Conservation (phyloP, 2,797 vertebrate genomes). For the Leontopithecus rosalia region DNA sequence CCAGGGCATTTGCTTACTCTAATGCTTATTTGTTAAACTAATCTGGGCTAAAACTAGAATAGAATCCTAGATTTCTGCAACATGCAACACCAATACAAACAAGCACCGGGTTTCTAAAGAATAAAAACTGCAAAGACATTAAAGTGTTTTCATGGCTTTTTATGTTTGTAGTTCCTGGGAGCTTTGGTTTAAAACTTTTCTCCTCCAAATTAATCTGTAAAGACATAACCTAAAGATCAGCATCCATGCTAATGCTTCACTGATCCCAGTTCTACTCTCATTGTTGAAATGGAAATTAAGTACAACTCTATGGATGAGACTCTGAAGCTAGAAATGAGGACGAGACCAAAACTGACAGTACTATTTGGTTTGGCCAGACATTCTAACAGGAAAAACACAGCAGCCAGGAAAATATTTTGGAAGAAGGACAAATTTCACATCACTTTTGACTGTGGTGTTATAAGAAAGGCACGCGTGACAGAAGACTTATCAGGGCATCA, state of each 20-base stretch:
- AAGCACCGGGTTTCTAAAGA: constrained; percentile 74
- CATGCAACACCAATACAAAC: constrained; percentile 60
- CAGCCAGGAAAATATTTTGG: constrained; percentile 45
- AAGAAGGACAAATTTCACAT: constrained; percentile 47
- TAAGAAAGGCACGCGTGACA: constrained; percentile 28
- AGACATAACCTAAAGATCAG: neutral
- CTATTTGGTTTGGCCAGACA: constrained; percentile 50
- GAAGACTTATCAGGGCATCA: neutral
- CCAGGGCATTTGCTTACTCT: neutral
- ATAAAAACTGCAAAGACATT: constrained; percentile 56
- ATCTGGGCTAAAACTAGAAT: constrained; percentile 59
- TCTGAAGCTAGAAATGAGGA: constrained; percentile 29
- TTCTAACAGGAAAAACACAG: constrained; percentile 22
- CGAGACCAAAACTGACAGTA: neutral
- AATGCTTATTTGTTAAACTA: constrained; percentile 17
- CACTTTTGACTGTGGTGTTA: neutral
- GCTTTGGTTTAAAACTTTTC: neutral
- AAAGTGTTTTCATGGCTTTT: neutral
- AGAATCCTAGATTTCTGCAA: constrained; percentile 65
- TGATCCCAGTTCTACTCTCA: neutral
- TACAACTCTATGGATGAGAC: neutral
- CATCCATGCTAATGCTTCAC: neutral
- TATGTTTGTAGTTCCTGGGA: neutral
- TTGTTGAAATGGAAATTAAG: neutral
- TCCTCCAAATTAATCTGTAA: constrained; percentile 17